Conservation (phyloP, 2,888 invertebrate species). For the Mythimna impura region DNA sequence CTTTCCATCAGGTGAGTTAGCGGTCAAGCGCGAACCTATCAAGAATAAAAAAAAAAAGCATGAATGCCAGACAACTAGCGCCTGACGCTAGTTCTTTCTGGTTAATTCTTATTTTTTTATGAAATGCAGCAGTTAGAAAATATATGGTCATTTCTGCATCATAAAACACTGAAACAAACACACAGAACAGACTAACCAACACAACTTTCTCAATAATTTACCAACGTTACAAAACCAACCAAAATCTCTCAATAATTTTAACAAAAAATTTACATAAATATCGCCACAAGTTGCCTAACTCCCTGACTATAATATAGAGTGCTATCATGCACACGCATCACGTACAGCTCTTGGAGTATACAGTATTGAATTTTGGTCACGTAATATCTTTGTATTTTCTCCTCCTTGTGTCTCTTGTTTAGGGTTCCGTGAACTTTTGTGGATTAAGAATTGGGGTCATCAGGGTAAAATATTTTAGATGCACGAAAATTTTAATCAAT, state of each 20-base stretch:
- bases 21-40: too few relatives aligned
- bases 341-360: conserved; percentile 72
- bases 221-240: neutral
- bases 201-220: neutral
- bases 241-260: conserved; percentile 41
- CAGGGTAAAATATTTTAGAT: neutral
- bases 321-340: conserved; percentile 73
- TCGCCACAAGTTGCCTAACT: conserved; percentile 39
- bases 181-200: neutral
- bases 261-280: conserved; percentile 49
- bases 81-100: too few relatives aligned
- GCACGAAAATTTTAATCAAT: too few relatives aligned
- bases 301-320: conserved; percentile 59
- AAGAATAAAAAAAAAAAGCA: too few relatives aligned
- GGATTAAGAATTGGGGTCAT: conserved; percentile 13
- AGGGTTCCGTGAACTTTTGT: conserved; percentile 63
- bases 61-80: too few relatives aligned
- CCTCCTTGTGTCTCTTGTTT: conserved; percentile 71
- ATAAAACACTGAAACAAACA: too few relatives aligned
- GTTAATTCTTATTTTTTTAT: too few relatives aligned
- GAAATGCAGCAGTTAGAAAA: too few relatives aligned
- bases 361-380: conserved; percentile 86
- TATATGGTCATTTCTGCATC: neutral
- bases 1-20: too few relatives aligned
- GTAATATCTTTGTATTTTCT: conserved; percentile 86